Evolutionary conservation across 1,140 invertebrate species (phyloP), one percentile per base, ranked within the genome.

Genomic region (Caerostris darwini): DNA sequence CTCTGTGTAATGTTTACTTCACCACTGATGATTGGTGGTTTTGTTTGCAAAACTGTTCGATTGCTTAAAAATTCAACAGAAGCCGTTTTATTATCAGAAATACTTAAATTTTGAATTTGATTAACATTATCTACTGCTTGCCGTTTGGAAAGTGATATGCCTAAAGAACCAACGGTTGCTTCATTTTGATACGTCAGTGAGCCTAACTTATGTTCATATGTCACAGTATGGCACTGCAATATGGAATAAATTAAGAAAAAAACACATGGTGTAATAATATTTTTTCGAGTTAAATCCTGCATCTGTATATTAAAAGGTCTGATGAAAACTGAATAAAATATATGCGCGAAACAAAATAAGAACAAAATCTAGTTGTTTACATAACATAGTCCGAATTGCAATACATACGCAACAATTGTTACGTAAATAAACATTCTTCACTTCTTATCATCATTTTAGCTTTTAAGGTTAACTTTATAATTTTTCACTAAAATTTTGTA

Each of bases 201-300:
- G 10, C 19, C 14, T 14, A 53, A 56, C 71, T 69, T 81, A 12
- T 53, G 53, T 19, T 88, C 69, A 12, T 14, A 14, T 50, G 69
- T 58, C 7, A 91, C 90, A 71, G 90, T 91, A 91, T 91, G 90
- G 90, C 90, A 82, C 4, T 17, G 56, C n/a, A 91, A 77, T 17
- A 14, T 14, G 50, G 86, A 53, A 17, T 17, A 53, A 54, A 88
- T 67, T 53, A 88, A 34, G 17, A 88, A 3, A 7, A 54, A n/a
- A 53, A 64, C 6, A 56, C 56, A 59, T 34, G 57, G 83, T 54
- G 34, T 59, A 3, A 88, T 64, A 67, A 34, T 54, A 88, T 57
- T 7, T 7, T 64, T 67, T 17, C 34, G 50, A 64, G 50, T 6
- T 17, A 64, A 88, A 64, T 88, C 17, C 86, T 17, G 64, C 86